These are phyloP conservation scores for Xenus cinereus DNA, from an alignment of 2,113 vertebrate genomes.

Conservation along the genomic window DNA sequence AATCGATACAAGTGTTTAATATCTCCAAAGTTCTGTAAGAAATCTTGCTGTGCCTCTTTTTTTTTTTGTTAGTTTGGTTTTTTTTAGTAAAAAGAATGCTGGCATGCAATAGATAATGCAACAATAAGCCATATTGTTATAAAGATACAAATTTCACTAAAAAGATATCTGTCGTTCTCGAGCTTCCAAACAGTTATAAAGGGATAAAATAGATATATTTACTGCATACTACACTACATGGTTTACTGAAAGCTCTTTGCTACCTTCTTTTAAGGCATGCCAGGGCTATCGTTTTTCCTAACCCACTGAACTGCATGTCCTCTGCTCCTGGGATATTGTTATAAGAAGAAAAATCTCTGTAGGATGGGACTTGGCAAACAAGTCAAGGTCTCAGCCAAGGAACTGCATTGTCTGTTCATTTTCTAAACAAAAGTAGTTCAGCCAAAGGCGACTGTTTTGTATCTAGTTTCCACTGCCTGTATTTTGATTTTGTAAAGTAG, in stretches of 20 bases:
- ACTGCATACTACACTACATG: neutral
- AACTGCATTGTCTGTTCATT: conserved; percentile 36
- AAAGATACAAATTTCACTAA: neutral
- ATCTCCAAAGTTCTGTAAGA: neutral
- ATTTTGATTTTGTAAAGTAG: conserved; percentile 15
- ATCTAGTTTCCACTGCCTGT: conserved; percentile 10
- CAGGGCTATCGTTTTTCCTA: neutral
- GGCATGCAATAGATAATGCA: neutral
- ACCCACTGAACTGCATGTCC: neutral
- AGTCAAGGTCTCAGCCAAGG: neutral
- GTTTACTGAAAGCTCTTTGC: neutral
- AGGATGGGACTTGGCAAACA: conserved; percentile 30
- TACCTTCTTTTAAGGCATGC: neutral
- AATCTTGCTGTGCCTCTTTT: neutral
- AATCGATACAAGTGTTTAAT: neutral
- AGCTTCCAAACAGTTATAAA: neutral
- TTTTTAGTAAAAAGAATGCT: neutral
- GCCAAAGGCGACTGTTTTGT: neutral
- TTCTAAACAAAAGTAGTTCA: conserved; percentile 43
- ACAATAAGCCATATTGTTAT: neutral
- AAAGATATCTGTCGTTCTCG: neutral
- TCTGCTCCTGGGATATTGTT: conserved; percentile 30
- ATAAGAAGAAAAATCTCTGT: conserved; percentile 14
- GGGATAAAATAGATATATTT: neutral
- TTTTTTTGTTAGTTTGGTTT: neutral